Evolutionary conservation across 2,888 invertebrate genomes (phyloP).

Genomic region (Drosophila paranaensis): DNA sequence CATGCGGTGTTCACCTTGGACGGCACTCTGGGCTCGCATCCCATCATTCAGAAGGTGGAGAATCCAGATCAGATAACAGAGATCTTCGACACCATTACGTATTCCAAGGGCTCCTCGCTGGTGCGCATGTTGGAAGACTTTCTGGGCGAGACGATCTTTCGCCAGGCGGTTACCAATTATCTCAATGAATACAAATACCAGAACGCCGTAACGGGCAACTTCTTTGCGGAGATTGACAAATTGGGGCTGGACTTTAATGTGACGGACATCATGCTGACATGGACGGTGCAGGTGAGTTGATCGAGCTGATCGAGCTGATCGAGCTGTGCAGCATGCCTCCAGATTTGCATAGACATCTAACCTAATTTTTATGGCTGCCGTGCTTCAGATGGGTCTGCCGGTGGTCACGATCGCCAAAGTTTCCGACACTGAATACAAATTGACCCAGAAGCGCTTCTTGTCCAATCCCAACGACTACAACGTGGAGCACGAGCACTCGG

Average conservation of each 20-base stretch:
- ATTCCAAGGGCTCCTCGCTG: conserved; percentile 95
- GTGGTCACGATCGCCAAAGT: conserved; percentile 87
- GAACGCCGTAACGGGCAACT: conserved; percentile 92
- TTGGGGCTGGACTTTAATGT: conserved; percentile 86
- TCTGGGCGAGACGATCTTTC: conserved; percentile 89
- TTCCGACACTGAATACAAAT: conserved; percentile 86
- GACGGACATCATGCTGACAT: conserved; percentile 92
- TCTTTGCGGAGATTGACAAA: conserved; percentile 87
- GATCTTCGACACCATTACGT: conserved; percentile 96
- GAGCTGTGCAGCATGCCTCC: conserved; percentile 10
- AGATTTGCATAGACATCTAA: conserved; percentile 30
- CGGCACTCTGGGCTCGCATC: conserved; percentile 93
- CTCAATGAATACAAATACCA: conserved; percentile 89
- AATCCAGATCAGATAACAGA: conserved; percentile 96
- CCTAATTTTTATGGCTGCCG: conserved; percentile 29
- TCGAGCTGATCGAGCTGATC: background rate
- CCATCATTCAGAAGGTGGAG: conserved; percentile 93
- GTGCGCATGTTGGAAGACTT: conserved; percentile 95
- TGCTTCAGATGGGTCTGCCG: conserved; percentile 91
- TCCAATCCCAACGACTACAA: conserved; percentile 87
- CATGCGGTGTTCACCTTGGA: conserved; percentile 91
- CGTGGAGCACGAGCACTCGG: conserved; percentile 85
- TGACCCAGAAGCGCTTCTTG: conserved; percentile 92
- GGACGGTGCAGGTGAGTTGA: conserved; percentile 88
- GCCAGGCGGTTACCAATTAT: conserved; percentile 90